These are phyloP conservation scores for Acromyrmex heyeri DNA, from an alignment of 1,140 invertebrate genomes.

Conservation along the genomic window DNA sequence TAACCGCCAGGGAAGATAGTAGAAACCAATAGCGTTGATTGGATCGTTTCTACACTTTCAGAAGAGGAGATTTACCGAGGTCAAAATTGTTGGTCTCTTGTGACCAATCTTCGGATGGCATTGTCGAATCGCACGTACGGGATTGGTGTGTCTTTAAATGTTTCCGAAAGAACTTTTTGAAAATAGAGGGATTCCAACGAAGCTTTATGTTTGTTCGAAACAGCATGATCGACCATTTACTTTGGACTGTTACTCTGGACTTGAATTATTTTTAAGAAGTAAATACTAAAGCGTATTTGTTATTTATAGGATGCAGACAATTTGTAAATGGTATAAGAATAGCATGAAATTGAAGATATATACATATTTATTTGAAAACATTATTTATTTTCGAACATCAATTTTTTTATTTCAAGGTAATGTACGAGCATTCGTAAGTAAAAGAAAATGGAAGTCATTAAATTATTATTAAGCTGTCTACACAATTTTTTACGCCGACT, in stretches of 20 bases:
- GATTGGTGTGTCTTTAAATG: constrained; percentile 30
- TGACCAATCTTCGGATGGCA: constrained; percentile 45
- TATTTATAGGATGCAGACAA: neutral
- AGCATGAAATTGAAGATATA: neutral
- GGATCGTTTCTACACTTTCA: constrained; percentile 51
- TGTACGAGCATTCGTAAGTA: neutral
- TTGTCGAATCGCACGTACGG: constrained; percentile 34
- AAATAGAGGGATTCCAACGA: neutral
- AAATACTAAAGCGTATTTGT: neutral
- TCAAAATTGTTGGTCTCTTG: constrained; percentile 63
- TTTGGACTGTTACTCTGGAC: neutral
- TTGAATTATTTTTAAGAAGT: neutral
- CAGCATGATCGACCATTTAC: neutral
- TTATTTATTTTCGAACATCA: neutral
- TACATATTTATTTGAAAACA: neutral
- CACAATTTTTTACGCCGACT: neutral
- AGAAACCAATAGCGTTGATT: constrained; percentile 51
- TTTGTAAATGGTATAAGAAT: neutral
- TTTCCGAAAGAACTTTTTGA: neutral
- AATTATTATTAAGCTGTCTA: neutral
- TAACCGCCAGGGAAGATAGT: neutral
- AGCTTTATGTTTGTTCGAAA: neutral
- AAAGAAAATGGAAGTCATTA: neutral
- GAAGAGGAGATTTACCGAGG: constrained; percentile 54
- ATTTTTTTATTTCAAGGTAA: constrained; percentile 2